Base-by-base conservation (phyloP, 2,113 vertebrate genomes). In the Antennarius striatus region DNA sequence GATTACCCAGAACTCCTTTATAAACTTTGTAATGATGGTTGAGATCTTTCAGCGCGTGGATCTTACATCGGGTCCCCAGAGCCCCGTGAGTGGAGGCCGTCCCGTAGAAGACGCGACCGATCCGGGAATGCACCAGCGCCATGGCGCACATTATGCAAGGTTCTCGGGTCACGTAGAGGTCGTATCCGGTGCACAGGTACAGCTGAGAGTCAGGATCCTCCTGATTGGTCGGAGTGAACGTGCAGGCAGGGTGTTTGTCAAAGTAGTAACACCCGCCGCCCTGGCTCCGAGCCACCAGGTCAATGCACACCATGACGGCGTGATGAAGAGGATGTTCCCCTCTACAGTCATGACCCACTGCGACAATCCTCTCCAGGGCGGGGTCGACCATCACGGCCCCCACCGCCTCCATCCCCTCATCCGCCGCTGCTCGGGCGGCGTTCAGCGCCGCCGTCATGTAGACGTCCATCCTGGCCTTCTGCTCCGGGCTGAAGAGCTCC, bases 141-240 rank as follows among this genome's bases (percentile, higher is more conserved):
- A 97, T 98, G 58, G 95, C 92, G 0, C 96, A 98, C 95, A 98
- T 95, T 1, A 91, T 70, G 0, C 95, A 98, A 0, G 96, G 96
- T 60, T 98, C 96, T 0, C 92, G 79, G 12, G 95, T 96, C 28
- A 98, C 69, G 0, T 95, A 97, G 6, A 97, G 81, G 71, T 98
- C 95, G 0, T 93, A 96, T 0, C 95, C 94, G 0, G 93, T 96
- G 80, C 96, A 98, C 28, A 98, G 93, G 42, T 97, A 98, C 0
- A 94, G 93, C 54, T 85, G 73, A 3, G 70, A 29, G 0, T 47
- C 45, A 6, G 51, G 6, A 0, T 0, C 8, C 1, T 48, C 53
- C 2, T 59, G 54, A 22, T 5, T 13, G 1, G 16, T 6, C 6
- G 63, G 1, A 6, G 1, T 14, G 72, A 88, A 82, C n/a, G 46